Evolutionary conservation across 2,888 invertebrate species (phyloP).

Genomic region (Cheilosia scutellata): DNA sequence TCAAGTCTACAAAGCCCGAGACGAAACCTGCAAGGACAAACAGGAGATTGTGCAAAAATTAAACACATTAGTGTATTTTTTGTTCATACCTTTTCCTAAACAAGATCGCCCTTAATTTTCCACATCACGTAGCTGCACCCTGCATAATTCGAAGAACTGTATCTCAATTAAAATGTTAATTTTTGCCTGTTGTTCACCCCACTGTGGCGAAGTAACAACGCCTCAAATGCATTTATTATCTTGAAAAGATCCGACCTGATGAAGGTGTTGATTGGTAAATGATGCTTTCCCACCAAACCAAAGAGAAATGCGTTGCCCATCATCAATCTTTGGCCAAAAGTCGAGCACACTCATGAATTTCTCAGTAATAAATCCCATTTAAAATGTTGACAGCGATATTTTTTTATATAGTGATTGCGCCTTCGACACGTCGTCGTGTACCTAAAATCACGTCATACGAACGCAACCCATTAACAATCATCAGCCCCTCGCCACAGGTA

Average conservation of each 20-base stretch:
- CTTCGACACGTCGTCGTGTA: constrained; percentile 40
- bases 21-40: too few species aligned
- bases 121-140: too few species aligned
- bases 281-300: constrained; percentile 33
- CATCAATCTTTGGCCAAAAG: constrained; percentile 40
- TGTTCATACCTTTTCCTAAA: too few species aligned
- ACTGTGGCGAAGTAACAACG: constrained; percentile 23
- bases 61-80: too few species aligned
- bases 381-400: constrained; percentile 58
- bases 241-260: constrained; percentile 1
- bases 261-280: constrained; percentile 67
- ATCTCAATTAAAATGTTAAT: neutral
- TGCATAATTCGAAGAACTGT: too few species aligned
- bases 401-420: constrained; percentile 47
- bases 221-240: constrained; percentile 33
- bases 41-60: too few species aligned
- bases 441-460: constrained; percentile 35
- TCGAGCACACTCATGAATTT: constrained; percentile 41
- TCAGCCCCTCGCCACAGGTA: constrained; percentile 39
- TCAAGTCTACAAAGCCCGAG: too few species aligned
- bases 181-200: neutral
- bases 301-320: constrained; percentile 22
- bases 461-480: constrained; percentile 40
- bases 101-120: too few species aligned
- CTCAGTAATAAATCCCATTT: constrained; percentile 63